Conservation (phyloP, 2,797 vertebrate genomes). For the Cryptoprocta ferox region DNA sequence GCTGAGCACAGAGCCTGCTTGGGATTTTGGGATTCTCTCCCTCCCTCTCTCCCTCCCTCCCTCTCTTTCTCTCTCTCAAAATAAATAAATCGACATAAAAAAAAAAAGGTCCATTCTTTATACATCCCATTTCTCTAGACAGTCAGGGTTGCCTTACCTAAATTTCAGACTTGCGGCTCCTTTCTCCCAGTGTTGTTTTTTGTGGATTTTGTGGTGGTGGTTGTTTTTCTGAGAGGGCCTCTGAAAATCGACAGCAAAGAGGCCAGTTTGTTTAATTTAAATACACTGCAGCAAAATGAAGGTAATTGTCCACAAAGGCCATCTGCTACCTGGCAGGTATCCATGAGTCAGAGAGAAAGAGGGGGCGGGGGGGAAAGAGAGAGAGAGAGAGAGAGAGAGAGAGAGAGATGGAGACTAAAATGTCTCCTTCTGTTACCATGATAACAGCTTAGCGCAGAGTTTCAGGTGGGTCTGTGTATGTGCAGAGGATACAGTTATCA, state of each 20-base stretch:
- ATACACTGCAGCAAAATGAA: slow-evolving; percentile 65
- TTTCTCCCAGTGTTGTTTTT: not conserved
- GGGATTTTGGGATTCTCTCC: too few species aligned
- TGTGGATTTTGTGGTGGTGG: not conserved
- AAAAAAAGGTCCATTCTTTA: not conserved
- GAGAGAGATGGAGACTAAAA: slow-evolving; percentile 78
- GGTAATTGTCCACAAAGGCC: slow-evolving; percentile 78
- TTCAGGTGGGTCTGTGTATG: not conserved
- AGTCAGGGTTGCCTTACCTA: not conserved
- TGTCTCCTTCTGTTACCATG: slow-evolving; percentile 82
- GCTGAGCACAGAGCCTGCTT: too few species aligned
- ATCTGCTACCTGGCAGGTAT: slow-evolving; percentile 90
- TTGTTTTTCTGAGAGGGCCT: slow-evolving; percentile 52
- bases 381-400: slow-evolving; percentile 77
- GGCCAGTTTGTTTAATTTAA: slow-evolving; percentile 57
- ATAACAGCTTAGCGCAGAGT: slow-evolving; percentile 55
- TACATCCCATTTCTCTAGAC: not conserved
- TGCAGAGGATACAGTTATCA: not conserved
- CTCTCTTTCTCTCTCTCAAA: too few species aligned
- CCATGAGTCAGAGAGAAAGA: slow-evolving; percentile 84
- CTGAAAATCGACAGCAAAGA: slow-evolving; percentile 66
- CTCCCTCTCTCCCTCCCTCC: too few species aligned
- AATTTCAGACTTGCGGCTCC: not conserved
- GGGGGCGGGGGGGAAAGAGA: too few species aligned
- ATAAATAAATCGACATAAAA: too few species aligned